phyloP scores from a whole-genome alignment of 1,140 invertebrate species.

The Drosophila sulfurigaster region DNA sequence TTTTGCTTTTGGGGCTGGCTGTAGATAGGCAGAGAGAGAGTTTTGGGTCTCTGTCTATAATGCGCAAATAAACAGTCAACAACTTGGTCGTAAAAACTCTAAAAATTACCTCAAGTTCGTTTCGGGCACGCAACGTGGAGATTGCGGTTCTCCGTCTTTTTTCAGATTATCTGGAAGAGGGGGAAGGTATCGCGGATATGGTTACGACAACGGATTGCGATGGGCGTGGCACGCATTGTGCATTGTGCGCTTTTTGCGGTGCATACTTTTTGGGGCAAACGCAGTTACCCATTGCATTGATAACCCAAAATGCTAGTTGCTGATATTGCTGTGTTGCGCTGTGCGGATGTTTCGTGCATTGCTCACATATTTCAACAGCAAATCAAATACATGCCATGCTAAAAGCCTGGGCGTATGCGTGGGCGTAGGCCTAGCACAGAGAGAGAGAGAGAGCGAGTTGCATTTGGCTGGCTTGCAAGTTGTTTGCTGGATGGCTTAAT shows the following conservation, averaged over 20 bases:
- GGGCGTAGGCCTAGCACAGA: constrained; percentile 44
- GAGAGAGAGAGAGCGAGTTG: constrained; percentile 14
- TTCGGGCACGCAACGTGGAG: constrained; percentile 41
- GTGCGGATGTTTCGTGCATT: constrained; percentile 57
- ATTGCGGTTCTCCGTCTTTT: background rate
- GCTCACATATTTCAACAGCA: constrained; percentile 69
- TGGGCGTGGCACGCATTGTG: constrained; percentile 67
- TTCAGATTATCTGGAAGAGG: background rate
- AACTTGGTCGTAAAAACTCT: constrained; percentile 68
- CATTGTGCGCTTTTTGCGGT: constrained; percentile 64
- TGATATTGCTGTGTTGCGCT: constrained; percentile 14
- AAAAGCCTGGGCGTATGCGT: constrained; percentile 38
- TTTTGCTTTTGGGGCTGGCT: constrained; percentile 45
- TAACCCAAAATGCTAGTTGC: constrained; percentile 62
- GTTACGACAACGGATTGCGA: constrained; percentile 18
- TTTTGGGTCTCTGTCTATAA: constrained; percentile 53
- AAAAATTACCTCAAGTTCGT: constrained; percentile 63
- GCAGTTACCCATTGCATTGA: constrained; percentile 74
- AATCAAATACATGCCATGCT: constrained; percentile 71
- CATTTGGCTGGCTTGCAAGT: constrained; percentile 49
- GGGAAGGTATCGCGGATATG: constrained; percentile 10
- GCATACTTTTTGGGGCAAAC: constrained; percentile 65
- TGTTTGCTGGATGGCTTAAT: constrained; percentile 73
- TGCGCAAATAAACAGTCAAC: constrained; percentile 80
- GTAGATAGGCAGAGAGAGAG: background rate